Conservation (phyloP, 37 sponge, comb jelly and placozoan species). For the Spongilla lacustris region DNA sequence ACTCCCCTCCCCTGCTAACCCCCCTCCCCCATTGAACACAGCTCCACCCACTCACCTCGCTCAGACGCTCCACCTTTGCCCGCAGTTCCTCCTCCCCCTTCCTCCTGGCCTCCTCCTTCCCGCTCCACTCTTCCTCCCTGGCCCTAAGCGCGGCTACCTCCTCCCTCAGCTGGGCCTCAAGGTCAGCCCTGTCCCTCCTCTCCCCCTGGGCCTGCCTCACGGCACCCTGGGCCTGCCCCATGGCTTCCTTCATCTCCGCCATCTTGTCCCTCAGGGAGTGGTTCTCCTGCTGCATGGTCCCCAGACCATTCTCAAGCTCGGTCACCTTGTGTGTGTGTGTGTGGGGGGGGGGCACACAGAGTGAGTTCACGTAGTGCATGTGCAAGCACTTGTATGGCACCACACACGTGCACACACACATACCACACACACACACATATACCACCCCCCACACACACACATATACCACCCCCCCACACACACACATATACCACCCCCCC, state of each 20-base stretch:
- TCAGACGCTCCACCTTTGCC: conserved; percentile 10
- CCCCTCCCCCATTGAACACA: background rate
- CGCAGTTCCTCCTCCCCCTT: background rate
- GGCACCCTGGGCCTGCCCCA: background rate
- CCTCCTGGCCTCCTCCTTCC: background rate
- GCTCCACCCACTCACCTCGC: conserved; percentile 15
- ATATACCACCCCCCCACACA: too few relatives aligned
- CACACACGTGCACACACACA: too few relatives aligned
- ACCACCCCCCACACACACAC: too few relatives aligned
- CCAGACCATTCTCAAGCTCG: conserved; percentile 22
- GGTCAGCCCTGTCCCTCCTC: background rate
- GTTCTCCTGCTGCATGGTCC: background rate
- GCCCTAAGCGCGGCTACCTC: background rate
- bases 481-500: too few relatives aligned
- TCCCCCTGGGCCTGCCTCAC: background rate
- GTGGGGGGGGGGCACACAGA: too few relatives aligned
- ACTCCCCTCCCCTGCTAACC: background rate
- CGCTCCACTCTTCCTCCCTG: background rate
- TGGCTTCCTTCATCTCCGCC: background rate
- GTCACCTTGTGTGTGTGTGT: background rate
- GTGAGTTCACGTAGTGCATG: too few relatives aligned
- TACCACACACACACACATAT: too few relatives aligned
- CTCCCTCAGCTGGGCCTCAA: background rate
- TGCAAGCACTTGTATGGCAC: too few relatives aligned
- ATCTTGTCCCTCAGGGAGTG: background rate